phyloP scores from a whole-genome alignment of 1,140 invertebrate species.

The Zeugodacus cucurbitae region DNA sequence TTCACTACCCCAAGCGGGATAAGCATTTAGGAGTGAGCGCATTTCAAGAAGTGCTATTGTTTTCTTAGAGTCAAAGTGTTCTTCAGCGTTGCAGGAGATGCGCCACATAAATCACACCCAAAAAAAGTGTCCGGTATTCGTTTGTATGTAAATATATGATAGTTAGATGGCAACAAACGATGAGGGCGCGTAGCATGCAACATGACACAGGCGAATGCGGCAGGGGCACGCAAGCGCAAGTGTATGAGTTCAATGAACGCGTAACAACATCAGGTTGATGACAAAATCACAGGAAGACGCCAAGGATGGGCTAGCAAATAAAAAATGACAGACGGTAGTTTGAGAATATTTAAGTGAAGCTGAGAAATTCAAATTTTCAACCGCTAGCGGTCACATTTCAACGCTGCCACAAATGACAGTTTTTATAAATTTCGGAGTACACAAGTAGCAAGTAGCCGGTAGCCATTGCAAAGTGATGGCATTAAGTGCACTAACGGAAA shows the following conservation, averaged over 20 bases:
- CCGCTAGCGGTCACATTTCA: background rate
- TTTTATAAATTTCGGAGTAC: constrained; percentile 37
- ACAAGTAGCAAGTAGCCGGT: background rate
- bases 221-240: background rate
- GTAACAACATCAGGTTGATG: background rate
- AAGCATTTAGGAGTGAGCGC: background rate
- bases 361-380: constrained; percentile 12
- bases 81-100: background rate
- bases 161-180: background rate
- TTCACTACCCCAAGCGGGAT: background rate
- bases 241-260: constrained; percentile 3
- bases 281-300: background rate
- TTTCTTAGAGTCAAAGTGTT: background rate
- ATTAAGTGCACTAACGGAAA: background rate
- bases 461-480: background rate
- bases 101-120: constrained; percentile 24
- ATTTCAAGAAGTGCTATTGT: background rate
- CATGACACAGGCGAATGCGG: background rate
- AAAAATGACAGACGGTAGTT: background rate
- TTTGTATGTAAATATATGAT: background rate
- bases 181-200: background rate
- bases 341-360: background rate
- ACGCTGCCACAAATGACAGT: constrained; percentile 7
- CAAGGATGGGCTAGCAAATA: background rate
- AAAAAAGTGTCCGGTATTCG: background rate